These are phyloP conservation scores for Neoaliturus tenellus DNA, from an alignment of 2,888 invertebrate species.

Conservation along the genomic window DNA sequence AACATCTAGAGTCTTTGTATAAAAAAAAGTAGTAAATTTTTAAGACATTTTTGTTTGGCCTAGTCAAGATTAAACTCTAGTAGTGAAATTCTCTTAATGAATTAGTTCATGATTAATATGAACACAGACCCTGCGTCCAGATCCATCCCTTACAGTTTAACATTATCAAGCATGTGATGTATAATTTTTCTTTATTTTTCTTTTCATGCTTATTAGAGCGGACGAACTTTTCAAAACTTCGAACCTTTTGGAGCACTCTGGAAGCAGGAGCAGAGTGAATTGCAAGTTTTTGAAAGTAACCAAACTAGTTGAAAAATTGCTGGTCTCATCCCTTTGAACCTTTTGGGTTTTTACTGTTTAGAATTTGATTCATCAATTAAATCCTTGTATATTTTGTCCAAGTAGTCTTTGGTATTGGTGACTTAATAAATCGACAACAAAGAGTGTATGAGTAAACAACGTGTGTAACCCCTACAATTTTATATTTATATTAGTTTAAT, in stretches of 20 bases:
- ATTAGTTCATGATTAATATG: background rate
- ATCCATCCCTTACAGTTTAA: background rate
- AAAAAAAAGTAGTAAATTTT: too few relatives aligned
- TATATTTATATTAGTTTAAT: too few relatives aligned
- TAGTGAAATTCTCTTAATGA: background rate
- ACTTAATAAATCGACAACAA: too few relatives aligned
- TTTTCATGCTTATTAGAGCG: conserved; percentile 55
- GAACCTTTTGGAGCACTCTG: conserved; percentile 63
- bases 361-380: too few relatives aligned
- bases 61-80: too few relatives aligned
- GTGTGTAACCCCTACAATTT: too few relatives aligned
- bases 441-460: too few relatives aligned
- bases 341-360: too few relatives aligned
- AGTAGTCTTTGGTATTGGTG: too few relatives aligned
- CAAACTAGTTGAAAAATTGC: background rate
- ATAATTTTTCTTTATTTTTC: too few relatives aligned
- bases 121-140: background rate
- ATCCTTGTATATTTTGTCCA: too few relatives aligned
- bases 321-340: background rate
- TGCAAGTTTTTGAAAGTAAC: conserved; percentile 31
- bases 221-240: conserved; percentile 65
- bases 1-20: background rate
- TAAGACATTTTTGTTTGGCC: too few relatives aligned
- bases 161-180: background rate
- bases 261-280: conserved; percentile 52